These are phyloP conservation scores for Drosophila kanekoi DNA, from an alignment of 2,888 invertebrate species.

Conservation along the genomic window DNA sequence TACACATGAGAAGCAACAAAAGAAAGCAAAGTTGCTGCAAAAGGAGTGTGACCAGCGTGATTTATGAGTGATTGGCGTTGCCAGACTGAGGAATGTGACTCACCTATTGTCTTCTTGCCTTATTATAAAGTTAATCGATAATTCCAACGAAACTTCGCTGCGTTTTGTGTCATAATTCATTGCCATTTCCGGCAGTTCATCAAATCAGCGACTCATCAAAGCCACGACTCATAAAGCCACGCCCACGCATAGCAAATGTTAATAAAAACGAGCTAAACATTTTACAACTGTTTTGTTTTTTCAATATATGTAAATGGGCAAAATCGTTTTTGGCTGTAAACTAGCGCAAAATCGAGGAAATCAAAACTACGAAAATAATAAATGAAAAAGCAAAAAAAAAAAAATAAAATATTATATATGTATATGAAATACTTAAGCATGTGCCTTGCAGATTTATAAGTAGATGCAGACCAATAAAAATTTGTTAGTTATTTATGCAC, in stretches of 20 bases:
- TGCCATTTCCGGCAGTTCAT: conserved; percentile 25
- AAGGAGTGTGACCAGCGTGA: neutral
- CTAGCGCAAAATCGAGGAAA: conserved; percentile 35
- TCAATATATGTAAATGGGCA: neutral
- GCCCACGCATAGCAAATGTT: conserved; percentile 12
- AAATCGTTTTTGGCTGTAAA: conserved; percentile 7
- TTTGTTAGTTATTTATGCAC: conserved; percentile 61
- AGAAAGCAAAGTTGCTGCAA: neutral
- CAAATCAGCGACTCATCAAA: conserved; percentile 25
- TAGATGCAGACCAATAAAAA: conserved; percentile 47
- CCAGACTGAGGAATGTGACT: neutral
- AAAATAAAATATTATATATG: neutral
- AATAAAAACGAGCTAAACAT: conserved; percentile 7
- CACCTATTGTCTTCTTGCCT: neutral
- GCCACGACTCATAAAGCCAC: conserved; percentile 22
- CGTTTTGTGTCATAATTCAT: conserved; percentile 9
- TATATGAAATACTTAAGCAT: neutral
- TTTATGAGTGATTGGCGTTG: neutral
- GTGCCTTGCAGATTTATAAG: conserved; percentile 28
- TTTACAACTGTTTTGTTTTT: conserved; percentile 14
- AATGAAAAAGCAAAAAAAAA: conserved; percentile 3
- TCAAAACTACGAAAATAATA: conserved; percentile 31
- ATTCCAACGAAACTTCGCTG: neutral
- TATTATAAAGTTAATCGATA: conserved; percentile 3
- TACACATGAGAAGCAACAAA: too few relatives aligned